Conservation (phyloP, 23 tunicate genomes). For the Trididemnum nubilum region DNA sequence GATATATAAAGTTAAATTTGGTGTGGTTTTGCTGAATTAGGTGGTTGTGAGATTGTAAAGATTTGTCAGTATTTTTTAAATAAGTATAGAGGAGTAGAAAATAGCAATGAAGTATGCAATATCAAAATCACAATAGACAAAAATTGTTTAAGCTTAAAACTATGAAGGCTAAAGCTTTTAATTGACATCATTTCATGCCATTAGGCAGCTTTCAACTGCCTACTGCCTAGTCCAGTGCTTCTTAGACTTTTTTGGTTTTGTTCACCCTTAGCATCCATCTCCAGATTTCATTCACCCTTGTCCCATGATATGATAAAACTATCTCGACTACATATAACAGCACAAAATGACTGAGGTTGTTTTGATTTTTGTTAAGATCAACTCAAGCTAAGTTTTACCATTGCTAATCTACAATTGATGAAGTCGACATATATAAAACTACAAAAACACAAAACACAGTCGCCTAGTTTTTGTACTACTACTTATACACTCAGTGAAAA, state of each 20-base stretch:
- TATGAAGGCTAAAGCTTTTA: no score
- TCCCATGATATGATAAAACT: slow-evolving; percentile 1
- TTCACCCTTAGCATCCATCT: slow-evolving; percentile 33
- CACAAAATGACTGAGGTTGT: slow-evolving; percentile 11
- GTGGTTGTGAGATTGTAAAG: no score
- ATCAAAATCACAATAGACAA: no score
- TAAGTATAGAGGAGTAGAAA: no score
- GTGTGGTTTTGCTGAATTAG: no score
- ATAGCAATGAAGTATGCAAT: no score
- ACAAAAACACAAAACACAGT: no score
- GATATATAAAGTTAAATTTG: no score
- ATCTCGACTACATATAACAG: slow-evolving; percentile 1
- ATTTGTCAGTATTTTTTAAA: no score
- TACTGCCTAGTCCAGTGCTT: slow-evolving; percentile 21
- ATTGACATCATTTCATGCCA: no score
- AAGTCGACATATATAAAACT: not conserved
- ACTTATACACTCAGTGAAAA: not conserved
- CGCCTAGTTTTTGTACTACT: not conserved
- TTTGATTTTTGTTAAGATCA: slow-evolving; percentile 8
- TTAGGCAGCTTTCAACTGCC: no score
- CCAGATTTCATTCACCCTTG: slow-evolving; percentile 46
- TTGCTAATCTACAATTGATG: not conserved
- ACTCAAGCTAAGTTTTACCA: slow-evolving; percentile 22
- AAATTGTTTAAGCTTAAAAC: no score
- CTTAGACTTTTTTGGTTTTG: slow-evolving; percentile 41